Evolutionary conservation across 2,888 invertebrate genomes (phyloP), one percentile per base, ranked within the genome.

Genomic region (Odontomyia ornata): DNA sequence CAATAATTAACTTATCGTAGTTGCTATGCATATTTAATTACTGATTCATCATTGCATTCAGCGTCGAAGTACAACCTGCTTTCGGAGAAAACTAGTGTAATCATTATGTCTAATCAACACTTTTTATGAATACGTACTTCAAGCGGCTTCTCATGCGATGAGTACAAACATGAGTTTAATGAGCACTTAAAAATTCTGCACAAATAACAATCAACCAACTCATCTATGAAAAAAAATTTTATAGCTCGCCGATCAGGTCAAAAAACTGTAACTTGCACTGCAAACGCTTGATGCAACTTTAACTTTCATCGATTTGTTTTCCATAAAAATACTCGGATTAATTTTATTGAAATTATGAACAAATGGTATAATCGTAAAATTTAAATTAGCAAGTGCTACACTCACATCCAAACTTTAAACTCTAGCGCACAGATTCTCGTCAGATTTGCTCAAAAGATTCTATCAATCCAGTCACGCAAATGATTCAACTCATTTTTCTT

Each of bases 391-490:
- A 21, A 9, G 4, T 60, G 57, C 23, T 15, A 21, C 57, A 60
- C 57, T 23, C 57, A 60, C 25, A 23, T 18, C 57, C 9, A 23
- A n/a, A 9, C 57, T 2, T 25, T 60, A 1, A 18, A 25, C 25
- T 60, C 57, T 23, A 25, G 64, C 64, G 27, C 64, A 13, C 30
- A n/a, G 11, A 18, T 15, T 1, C 64, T 23, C 30, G 25, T 28
- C 64, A n/a, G 18, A 30, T 5, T n/a, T 13, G 4, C 23, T 80
- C 79, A 83, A 80, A 84, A 89, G 43, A 91, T 85, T 83, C 90
- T 90, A 76, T 89, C 87, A 82, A 95, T 89, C 95, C 95, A 96
- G n/a, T 90, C 89, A 80, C 91, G 88, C 46, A 96, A 83, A 69
- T 89, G 86, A 76, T 89, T 88, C 46, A 95, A 87, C 80, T 93